These are phyloP conservation scores for Sepiola atlantica DNA, from an alignment of 2,888 invertebrate species.

Conservation along the genomic window DNA sequence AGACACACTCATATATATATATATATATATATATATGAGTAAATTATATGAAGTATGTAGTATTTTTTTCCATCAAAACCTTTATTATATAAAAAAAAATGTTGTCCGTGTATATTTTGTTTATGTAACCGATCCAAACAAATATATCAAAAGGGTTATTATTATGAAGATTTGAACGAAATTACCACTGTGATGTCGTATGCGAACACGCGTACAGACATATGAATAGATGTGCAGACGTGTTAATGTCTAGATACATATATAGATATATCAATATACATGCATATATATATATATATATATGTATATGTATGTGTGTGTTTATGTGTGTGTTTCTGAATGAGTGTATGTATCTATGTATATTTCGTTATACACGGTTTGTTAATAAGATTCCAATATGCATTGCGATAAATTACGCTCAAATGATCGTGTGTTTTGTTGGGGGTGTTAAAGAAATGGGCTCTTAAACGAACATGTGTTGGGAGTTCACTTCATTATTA, in stretches of 20 bases:
- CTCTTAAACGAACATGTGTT: no score
- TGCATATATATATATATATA: not conserved
- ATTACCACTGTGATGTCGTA: not conserved
- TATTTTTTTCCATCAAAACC: not conserved
- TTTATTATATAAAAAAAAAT: not conserved
- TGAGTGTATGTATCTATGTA: not conserved
- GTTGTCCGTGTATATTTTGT: not conserved
- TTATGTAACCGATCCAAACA: not conserved
- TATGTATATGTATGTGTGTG: not conserved
- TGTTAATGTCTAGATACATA: not conserved
- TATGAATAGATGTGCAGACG: not conserved
- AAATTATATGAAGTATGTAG: slow-evolving; percentile 2
- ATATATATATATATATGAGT: not conserved
- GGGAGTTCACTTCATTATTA: no score
- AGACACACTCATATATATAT: not conserved
- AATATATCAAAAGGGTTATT: not conserved
- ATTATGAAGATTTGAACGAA: no score
- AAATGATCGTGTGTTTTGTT: not conserved
- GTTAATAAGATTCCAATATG: not conserved
- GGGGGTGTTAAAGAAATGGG: no score
- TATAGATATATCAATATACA: not conserved
- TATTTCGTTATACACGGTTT: not conserved
- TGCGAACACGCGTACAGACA: not conserved
- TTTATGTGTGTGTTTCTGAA: not conserved
- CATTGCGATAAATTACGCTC: not conserved